phyloP scores from a whole-genome alignment of 2,113 vertebrate species.

The Actinemys pallida region DNA sequence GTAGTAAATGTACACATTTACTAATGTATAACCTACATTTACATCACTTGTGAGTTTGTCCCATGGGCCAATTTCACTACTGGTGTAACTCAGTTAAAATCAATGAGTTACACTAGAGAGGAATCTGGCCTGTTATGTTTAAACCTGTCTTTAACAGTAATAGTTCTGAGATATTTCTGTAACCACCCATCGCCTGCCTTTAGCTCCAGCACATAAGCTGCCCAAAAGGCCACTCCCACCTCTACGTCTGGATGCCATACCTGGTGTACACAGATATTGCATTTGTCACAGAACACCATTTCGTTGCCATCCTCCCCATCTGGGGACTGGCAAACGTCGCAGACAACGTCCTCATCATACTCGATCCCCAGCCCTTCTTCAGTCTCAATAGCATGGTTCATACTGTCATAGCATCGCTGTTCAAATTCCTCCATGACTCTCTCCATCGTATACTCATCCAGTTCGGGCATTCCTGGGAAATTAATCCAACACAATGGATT shows the following conservation, averaged over 20 bases:
- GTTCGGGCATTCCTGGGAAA: conserved; percentile 81
- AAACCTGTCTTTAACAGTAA: not conserved
- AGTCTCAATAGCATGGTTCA: conserved; percentile 94
- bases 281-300: conserved; percentile 99
- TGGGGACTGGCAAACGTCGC: conserved; percentile 96
- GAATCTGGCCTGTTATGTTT: not conserved
- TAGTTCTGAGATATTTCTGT: not conserved
- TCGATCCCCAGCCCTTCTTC: conserved; percentile 97
- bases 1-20: not conserved
- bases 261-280: conserved; percentile 99
- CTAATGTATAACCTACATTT: not conserved
- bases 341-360: conserved; percentile 97
- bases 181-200: not conserved
- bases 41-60: not conserved
- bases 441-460: conserved; percentile 95
- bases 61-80: not conserved
- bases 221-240: not conserved
- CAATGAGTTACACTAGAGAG: not conserved
- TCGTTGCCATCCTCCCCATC: conserved; percentile 98
- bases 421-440: conserved; percentile 94
- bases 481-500: not conserved
- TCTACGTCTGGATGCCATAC: conserved; percentile 66
- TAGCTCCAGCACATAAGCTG: not conserved
- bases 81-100: not conserved
- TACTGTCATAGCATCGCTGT: conserved; percentile 91